Base-by-base conservation (phyloP, 2,113 vertebrate species). In the Piaya cayana region DNA sequence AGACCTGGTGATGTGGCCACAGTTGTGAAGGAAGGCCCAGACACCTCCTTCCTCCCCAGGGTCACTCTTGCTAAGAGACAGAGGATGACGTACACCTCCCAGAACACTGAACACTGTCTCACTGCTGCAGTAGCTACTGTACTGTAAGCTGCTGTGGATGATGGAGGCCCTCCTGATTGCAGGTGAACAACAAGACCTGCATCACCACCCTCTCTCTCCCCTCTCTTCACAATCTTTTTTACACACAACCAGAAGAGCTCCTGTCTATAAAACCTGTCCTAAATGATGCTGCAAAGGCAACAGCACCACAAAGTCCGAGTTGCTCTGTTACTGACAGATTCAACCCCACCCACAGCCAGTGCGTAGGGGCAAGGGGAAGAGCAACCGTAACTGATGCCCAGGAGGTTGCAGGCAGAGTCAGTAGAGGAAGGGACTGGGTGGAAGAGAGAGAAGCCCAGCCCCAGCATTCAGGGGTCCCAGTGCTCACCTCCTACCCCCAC, bases 1-100 rank as follows among this genome's bases (percentile, higher is more conserved):
- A 74, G 47, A 87, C 30, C 58, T 62, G 30, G 29, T 0, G 0
- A 23, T 14, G 25, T 32, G 34, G 45, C 32, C 5, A 1, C 52
- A 58, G 27, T 12, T 60, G 43, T 50, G 42, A 55, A 68, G 11
- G 53, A 87, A 80, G 58, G 49, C 45, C 62, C 75, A 74, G 67
- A 62, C 2, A 2, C 55, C 34, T 58, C 64, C 39, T 68, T 87
- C 29, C 69, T 93, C 49, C 47, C 20, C 62, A 79, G 53, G n/a
- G 15, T 37, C 5, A 30, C 34, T 64, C 53, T 47, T 82, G 78
- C 47, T 45, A 85, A 59, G 47, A 90, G 49, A 84, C 36, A 45
- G 15, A 70, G 42, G 22, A 63, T 32, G 47, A 80, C 10, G 15
- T 59, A 42, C 37, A 32, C 34, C 45, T 70, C 34, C 25, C 50